Evolutionary conservation across 2,888 invertebrate species (phyloP).

Genomic region (Nysson spinosus): DNA sequence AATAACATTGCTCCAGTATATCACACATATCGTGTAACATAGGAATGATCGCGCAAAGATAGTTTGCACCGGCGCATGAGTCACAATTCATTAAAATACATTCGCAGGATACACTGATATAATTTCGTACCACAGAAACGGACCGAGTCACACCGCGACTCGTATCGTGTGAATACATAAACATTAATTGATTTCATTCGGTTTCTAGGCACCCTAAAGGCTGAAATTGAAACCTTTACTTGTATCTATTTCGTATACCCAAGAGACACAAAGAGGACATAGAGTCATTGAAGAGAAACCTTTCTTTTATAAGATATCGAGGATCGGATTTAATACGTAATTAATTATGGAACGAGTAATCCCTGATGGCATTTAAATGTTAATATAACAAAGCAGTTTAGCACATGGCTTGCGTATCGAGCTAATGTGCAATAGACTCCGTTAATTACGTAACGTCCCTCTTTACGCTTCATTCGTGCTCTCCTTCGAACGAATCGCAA

Average conservation of each 20-base stretch:
- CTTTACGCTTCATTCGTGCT: constrained; percentile 23
- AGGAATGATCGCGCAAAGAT: no score
- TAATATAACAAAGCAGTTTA: constrained; percentile 24
- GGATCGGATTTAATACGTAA: no score
- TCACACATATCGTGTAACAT: no score
- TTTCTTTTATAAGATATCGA: neutral
- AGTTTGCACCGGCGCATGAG: no score
- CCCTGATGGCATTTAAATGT: constrained; percentile 11
- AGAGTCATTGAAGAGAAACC: neutral
- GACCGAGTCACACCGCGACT: neutral
- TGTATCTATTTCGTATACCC: neutral
- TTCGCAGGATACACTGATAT: neutral
- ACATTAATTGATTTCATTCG: neutral
- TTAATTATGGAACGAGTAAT: constrained; percentile 2
- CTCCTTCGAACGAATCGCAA: constrained; percentile 14
- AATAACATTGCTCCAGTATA: no score
- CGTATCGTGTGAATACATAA: neutral
- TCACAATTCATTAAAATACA: no score
- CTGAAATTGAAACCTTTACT: neutral
- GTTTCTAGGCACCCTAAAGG: neutral
- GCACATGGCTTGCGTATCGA: constrained; percentile 19
- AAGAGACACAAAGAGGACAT: neutral
- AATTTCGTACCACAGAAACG: neutral
- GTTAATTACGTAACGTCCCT: constrained; percentile 23
- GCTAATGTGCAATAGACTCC: constrained; percentile 11